Evolutionary conservation across 2,113 vertebrate genomes (phyloP), one percentile per base, ranked within the genome.

Genomic region (Excalfactoria chinensis): DNA sequence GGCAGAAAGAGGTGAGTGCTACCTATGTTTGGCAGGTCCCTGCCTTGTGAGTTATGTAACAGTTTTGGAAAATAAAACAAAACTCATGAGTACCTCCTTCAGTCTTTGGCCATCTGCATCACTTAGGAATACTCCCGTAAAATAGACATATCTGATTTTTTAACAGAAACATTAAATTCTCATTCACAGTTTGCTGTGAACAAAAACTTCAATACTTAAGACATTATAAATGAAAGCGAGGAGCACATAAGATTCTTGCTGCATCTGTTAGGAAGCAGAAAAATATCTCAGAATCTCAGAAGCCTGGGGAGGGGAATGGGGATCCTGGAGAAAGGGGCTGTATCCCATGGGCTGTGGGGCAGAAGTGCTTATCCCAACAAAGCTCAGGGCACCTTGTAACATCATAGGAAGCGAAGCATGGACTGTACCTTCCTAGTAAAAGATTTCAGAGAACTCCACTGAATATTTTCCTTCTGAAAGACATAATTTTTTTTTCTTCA

Each of bases 201-300:
- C 44, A 56, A 95, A 84, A 95, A 88, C 56, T 90, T 95, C 92
- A 94, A 94, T 90, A 58, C 66, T 77, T 91, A 43, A 77, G 66
- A 86, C 94, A 95, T 63, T 51, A 51, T 82, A 87, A 89, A 90
- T 83, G 71, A 67, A 95, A 92, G 53, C 62, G 44, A 46, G 58
- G 35, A 92, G 76, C 73, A 75, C 95, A 90, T 88, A 86, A 84
- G 25, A 46, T 88, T 93, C 76, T 92, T 78, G 32, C 70, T 93
- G 40, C 63, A 75, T 95, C 84, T 95, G 86, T 72, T 82, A 69
- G 14, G 35, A n/a, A 90, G 46, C 12, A 69, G 41, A 56, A 90
- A 74, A 56, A 64, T 51, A 34, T 25, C 49, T 82, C 30, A 92
- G 62, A 93, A 88, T 37, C 32, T 63, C 66, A 72, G n/a, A 94